Percentiles rank a stretch among this genome's conserved stretches.
These are phyloP conservation scores for Peromyscus attwateri DNA, from an alignment of 2,797 vertebrate species.

Conservation along the genomic window DNA sequence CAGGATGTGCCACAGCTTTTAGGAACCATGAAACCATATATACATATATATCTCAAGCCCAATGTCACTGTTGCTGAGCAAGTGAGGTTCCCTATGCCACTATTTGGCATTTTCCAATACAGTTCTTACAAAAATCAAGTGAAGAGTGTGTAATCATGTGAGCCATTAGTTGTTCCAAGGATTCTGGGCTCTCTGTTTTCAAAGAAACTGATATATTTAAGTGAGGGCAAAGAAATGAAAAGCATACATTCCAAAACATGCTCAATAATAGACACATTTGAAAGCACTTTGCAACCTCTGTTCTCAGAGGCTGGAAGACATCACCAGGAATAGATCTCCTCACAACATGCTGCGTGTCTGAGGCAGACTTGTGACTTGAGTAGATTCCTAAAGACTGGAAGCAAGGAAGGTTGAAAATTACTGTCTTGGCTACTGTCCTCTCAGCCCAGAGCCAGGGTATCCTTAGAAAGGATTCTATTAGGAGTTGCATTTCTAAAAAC, in stretches of 20 bases:
- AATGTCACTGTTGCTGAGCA: not conserved
- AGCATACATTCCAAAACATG: not conserved
- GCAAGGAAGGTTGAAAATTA: not conserved
- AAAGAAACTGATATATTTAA: constrained; percentile 48
- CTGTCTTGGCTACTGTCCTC: not conserved
- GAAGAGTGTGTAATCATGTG: not conserved
- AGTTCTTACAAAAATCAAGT: not conserved
- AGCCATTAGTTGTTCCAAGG: not conserved
- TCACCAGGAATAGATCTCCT: not conserved
- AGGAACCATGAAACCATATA: not conserved
- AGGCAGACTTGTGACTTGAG: not conserved
- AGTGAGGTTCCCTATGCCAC: not conserved
- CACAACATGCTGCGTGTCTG: not conserved
- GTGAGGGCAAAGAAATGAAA: not conserved
- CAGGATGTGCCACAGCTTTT: not conserved
- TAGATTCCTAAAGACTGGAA: not conserved
- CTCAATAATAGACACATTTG: not conserved
- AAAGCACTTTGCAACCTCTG: not conserved
- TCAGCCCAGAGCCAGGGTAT: not conserved
- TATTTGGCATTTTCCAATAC: not conserved
- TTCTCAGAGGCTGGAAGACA: not conserved
- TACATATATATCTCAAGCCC: not conserved
- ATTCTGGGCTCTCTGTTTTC: not conserved
- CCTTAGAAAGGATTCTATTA: not conserved
- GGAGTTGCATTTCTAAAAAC: constrained; percentile 1